Conservation (phyloP, 2,888 invertebrate species). For the Drosophila crucigera region DNA sequence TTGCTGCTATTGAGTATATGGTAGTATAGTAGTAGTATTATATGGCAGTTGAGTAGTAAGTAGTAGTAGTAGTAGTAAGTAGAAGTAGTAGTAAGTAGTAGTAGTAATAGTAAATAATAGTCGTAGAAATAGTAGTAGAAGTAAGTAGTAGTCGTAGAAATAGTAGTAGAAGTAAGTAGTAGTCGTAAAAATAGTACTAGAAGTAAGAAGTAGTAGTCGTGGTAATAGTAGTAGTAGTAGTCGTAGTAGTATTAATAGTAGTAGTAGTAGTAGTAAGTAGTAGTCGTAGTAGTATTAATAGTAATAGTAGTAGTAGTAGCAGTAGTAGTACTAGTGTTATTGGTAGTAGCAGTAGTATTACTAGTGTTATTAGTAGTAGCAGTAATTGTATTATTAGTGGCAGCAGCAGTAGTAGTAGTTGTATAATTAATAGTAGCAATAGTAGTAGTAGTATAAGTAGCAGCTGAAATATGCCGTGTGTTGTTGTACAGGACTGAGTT, state of each 20-base stretch:
- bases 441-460: not conserved
- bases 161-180: not conserved
- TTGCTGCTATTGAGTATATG: constrained; percentile 31
- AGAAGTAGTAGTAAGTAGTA: not conserved
- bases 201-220: too few relatives aligned
- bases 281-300: not conserved
- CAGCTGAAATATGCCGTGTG: constrained; percentile 40
- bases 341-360: not conserved
- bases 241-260: not conserved
- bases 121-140: not conserved
- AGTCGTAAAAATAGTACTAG: not conserved
- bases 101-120: not conserved
- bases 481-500: constrained; percentile 24
- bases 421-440: not conserved
- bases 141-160: not conserved
- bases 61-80: not conserved
- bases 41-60: constrained; percentile 12
- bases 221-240: not conserved
- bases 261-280: not conserved
- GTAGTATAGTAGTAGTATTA: constrained; percentile 7
- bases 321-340: not conserved
- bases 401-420: not conserved
- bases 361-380: not conserved
- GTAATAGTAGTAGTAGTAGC: not conserved
- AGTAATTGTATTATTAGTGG: not conserved